Conservation (phyloP, 2,113 vertebrate species). For the Catagonus wagneri region DNA sequence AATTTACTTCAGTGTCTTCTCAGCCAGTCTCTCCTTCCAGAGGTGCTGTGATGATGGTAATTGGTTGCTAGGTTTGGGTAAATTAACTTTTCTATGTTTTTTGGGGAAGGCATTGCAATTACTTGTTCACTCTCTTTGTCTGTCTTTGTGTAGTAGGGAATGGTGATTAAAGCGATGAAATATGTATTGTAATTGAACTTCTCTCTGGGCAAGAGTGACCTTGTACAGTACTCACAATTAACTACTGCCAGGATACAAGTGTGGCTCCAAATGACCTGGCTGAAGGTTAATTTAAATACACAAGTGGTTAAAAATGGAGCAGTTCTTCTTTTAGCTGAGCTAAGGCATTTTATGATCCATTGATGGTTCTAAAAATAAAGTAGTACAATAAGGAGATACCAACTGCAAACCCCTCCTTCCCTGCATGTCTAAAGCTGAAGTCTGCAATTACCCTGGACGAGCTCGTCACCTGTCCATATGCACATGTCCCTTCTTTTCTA, state of each 20-base stretch:
- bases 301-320: slow-evolving; percentile 13
- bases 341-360: slow-evolving; percentile 50
- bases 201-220: slow-evolving; percentile 55
- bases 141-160: slow-evolving; percentile 42
- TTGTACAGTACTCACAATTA: slow-evolving; percentile 44
- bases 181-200: not conserved
- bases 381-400: not conserved
- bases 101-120: not conserved
- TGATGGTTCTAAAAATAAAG: slow-evolving; percentile 46
- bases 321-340: slow-evolving; percentile 58
- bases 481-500: not conserved
- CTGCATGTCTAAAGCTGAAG: not conserved
- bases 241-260: slow-evolving; percentile 14
- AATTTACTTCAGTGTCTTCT: not conserved
- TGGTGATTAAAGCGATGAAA: slow-evolving; percentile 38
- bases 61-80: slow-evolving; percentile 26
- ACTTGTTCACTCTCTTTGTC: slow-evolving; percentile 29
- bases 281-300: slow-evolving; percentile 72
- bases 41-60: not conserved
- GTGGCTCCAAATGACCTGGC: slow-evolving; percentile 39
- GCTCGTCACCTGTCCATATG: not conserved
- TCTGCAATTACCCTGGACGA: not conserved
- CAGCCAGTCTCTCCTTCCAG: not conserved
- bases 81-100: slow-evolving; percentile 51
- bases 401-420: not conserved